These are phyloP conservation scores for Aphelocoma coerulescens DNA, from an alignment of 2,113 vertebrate species.

Conservation along the genomic window DNA sequence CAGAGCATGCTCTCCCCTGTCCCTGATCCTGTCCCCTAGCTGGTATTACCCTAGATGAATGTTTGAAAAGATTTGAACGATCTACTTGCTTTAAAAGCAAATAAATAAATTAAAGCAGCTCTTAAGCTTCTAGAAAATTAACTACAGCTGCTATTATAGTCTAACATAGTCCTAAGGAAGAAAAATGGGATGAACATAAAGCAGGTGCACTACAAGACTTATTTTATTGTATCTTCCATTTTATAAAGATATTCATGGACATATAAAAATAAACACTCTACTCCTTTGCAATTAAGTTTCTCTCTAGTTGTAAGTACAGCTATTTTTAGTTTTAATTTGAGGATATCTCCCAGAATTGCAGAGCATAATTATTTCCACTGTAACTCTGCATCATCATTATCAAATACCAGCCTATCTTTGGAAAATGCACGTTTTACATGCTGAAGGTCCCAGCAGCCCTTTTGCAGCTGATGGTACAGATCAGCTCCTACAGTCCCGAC, in stretches of 20 bases:
- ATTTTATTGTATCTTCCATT: constrained; percentile 1
- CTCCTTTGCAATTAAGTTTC: constrained; percentile 38
- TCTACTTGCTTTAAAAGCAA: background rate
- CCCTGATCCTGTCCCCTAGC: background rate
- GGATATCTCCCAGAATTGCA: constrained; percentile 35
- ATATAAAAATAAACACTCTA: constrained; percentile 20
- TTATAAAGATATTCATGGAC: constrained; percentile 9
- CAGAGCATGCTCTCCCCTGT: background rate
- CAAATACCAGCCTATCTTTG: background rate
- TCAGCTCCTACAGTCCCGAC: background rate
- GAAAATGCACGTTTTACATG: background rate
- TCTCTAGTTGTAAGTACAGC: background rate
- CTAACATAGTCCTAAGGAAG: background rate
- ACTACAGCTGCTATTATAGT: background rate
- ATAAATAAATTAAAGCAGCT: background rate
- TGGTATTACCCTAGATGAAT: background rate
- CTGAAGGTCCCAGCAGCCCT: background rate
- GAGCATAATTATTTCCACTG: constrained; percentile 20
- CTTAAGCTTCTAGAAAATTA: background rate
- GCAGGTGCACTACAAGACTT: background rate
- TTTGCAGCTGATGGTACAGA: background rate
- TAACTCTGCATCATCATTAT: constrained; percentile 14
- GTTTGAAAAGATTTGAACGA: background rate
- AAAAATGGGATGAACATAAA: background rate
- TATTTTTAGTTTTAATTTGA: constrained; percentile 54